Conservation (phyloP, 1,140 invertebrate species). For the Drosophila nikananu region DNA sequence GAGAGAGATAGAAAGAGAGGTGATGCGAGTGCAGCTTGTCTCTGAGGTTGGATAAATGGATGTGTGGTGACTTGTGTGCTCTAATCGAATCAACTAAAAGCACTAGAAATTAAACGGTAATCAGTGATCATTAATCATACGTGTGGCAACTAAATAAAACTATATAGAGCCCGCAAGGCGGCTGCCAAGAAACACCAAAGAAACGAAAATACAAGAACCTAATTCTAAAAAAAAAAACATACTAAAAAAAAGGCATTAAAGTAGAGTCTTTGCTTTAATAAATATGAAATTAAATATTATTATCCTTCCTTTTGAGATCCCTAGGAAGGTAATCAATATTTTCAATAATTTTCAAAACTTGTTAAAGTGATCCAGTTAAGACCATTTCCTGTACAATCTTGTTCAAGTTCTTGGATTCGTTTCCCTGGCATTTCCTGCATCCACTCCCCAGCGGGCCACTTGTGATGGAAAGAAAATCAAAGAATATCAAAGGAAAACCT, state of each 20-base stretch:
- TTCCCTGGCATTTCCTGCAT: slow-evolving; percentile 13
- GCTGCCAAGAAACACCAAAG: slow-evolving; percentile 5
- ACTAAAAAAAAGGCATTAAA: background rate
- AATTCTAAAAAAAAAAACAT: background rate
- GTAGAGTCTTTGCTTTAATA: background rate
- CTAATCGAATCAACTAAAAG: slow-evolving; percentile 59
- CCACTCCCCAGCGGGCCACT: background rate
- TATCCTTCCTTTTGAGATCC: no score
- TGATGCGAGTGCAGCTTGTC: slow-evolving; percentile 18
- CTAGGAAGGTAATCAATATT: no score
- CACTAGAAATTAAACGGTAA: slow-evolving; percentile 53
- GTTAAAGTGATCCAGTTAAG: no score
- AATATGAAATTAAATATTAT: background rate
- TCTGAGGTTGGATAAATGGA: slow-evolving; percentile 10
- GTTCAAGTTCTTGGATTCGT: background rate
- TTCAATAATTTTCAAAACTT: no score
- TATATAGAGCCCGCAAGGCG: slow-evolving; percentile 1
- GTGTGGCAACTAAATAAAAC: slow-evolving; percentile 39
- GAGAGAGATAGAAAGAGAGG: background rate
- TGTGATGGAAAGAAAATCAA: slow-evolving; percentile 31
- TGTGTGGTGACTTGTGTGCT: slow-evolving; percentile 17
- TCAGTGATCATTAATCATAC: slow-evolving; percentile 37
- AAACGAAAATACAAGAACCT: slow-evolving; percentile 1
- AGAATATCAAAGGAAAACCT: slow-evolving; percentile 66
- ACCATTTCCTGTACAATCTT: background rate